These are phyloP conservation scores for Euclidia mi DNA, from an alignment of 2,888 invertebrate genomes.

Conservation along the genomic window DNA sequence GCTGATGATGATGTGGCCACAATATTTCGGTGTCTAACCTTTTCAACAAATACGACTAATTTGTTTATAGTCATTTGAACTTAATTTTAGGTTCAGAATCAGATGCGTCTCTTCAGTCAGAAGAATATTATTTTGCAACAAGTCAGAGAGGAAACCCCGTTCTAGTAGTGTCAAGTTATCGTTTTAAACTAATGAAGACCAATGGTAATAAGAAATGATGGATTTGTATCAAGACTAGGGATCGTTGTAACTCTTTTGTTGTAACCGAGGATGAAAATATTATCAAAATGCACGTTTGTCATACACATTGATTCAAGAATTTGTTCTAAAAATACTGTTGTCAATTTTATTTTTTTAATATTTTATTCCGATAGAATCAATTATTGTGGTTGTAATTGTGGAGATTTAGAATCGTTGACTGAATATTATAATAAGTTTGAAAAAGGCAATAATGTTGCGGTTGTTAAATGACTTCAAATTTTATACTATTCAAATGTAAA, in stretches of 20 bases:
- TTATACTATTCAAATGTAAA: background rate
- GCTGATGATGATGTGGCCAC: too few species aligned
- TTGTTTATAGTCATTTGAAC: constrained; percentile 1
- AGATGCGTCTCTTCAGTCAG: constrained; percentile 45
- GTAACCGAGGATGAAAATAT: constrained; percentile 60
- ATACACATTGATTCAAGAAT: constrained; percentile 52
- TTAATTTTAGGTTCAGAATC: constrained; percentile 46
- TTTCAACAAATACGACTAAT: too few species aligned
- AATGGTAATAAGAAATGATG: constrained; percentile 56
- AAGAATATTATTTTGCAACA: constrained; percentile 62
- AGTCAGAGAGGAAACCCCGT: constrained; percentile 65
- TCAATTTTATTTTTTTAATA: background rate
- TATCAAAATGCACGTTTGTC: constrained; percentile 53
- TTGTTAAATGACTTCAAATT: background rate
- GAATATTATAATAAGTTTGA: background rate
- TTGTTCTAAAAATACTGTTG: background rate
- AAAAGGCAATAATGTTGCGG: background rate
- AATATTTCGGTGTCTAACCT: too few species aligned
- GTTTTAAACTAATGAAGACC: constrained; percentile 62
- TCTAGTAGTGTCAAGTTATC: constrained; percentile 57
- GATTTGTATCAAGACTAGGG: constrained; percentile 66
- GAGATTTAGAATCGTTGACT: background rate
- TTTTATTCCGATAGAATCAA: too few species aligned
- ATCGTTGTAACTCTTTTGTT: constrained; percentile 63
- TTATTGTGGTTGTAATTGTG: background rate